Evolutionary conservation across 2,888 invertebrate species (phyloP), one percentile per base, ranked within the genome.

Genomic region (Lepas anatifera): DNA sequence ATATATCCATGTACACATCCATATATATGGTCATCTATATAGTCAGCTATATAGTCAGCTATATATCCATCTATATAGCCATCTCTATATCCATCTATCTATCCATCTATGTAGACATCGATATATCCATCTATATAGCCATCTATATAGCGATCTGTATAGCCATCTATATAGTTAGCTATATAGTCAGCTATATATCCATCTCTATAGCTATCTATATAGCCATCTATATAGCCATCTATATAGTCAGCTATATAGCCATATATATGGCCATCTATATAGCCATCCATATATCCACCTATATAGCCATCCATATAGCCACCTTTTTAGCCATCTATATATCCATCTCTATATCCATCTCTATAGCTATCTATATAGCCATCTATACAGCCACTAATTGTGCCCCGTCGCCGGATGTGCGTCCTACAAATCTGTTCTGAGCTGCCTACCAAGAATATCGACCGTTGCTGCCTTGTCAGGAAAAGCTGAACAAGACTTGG

Each of bases 221-320:
- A 67, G 29, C 29, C 37, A 67, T 67, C 29, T 67, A 67, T 67
- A 67, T 67, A 67, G 29, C 29, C 37, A 67, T 67, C 29, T 67
- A 67, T 67, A 67, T 67, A 67, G 32, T 37, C 37, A 67, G 32
- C 32, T 67, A 67, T 67, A 67, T 67, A 67, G 32, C 32, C 37
- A 67, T 67, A 67, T 67, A 67, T 67, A 67, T 67, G 37, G 32
- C 32, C 37, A 67, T 67, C 32, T 67, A 67, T 67, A 67, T 67
- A 67, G 32, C 32, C 37, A 67, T 67, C 32, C 37, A 67, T 67
- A 67, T 67, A 67, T 67, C 32, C 37, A 67, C 37, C 11, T 41
- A 41, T 41, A 67, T 67, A 67, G 32, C 32, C 37, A 67, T 67
- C 32, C 37, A 67, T 67, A 67, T 67, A 67, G 32, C 32, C 22